These are phyloP conservation scores for Thalassophryne amazonica DNA, from an alignment of 2,797 vertebrate genomes.

Conservation along the genomic window DNA sequence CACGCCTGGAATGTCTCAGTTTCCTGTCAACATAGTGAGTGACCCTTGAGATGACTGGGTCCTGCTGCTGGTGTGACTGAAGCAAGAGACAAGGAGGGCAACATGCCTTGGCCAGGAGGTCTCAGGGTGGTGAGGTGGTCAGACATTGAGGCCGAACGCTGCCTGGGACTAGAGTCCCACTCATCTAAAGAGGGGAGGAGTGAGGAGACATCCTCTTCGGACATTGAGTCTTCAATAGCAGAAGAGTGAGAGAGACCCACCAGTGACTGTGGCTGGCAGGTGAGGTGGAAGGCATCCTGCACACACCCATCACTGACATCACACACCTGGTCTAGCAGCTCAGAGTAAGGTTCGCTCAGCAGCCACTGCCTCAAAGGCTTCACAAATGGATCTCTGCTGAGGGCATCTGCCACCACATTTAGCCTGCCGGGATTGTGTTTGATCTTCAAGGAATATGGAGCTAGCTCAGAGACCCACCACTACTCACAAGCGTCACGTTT, in stretches of 20 bases:
- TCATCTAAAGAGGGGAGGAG: background rate
- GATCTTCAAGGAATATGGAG: constrained; percentile 4
- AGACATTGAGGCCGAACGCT: background rate
- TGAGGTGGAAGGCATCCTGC: constrained; percentile 3
- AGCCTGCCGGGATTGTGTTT: constrained; percentile 6
- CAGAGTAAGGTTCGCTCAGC: constrained; percentile 6
- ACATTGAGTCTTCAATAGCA: background rate
- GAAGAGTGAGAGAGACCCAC: background rate
- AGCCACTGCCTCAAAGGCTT: background rate
- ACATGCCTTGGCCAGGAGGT: background rate
- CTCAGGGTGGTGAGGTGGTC: background rate
- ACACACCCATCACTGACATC: background rate
- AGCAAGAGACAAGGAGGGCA: background rate
- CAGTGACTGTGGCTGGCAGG: constrained; percentile 10
- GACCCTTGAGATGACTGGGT: background rate
- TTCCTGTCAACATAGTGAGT: constrained; percentile 1
- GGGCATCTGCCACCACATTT: constrained; percentile 8
- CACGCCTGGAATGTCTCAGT: constrained; percentile 1
- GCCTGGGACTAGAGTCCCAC: constrained; percentile 2
- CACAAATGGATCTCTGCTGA: constrained; percentile 8
- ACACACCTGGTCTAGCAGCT: background rate
- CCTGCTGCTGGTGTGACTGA: background rate
- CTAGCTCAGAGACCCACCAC: constrained; percentile 18
- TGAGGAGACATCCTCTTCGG: background rate
- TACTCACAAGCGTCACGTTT: constrained; percentile 14